Base-by-base conservation (phyloP, 2,888 invertebrate genomes). In the Gymnosoma rotundatum region DNA sequence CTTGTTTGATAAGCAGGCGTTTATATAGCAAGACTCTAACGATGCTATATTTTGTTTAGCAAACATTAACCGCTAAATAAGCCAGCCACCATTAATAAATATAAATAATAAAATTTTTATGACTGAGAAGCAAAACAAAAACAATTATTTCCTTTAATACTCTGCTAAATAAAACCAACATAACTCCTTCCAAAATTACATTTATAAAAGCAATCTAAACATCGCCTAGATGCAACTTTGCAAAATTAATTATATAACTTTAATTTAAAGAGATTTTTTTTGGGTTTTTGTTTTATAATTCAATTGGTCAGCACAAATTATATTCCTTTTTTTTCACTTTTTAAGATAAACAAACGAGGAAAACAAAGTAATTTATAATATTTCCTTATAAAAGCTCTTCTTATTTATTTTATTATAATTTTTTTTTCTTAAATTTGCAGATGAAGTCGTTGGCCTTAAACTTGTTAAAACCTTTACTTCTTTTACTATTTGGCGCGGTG, bases 401-500 rank as follows among this genome's bases (percentile, higher is more conserved):
- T 66, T 4, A 21, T 67, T 69, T 63, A 21, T 52, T 61, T 32
- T 54, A 20, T 14, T n/a, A n/a, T n/a, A 56, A 4, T 48, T 74
- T 74, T 60, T 67, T 63, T 83, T 76, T 73, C 8, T n/a, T 14
- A 18, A 75, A 58, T 48, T 88, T 88, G 20, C 88, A 90, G 90
- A 90, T 90, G 90, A 90, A 90, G 90, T 88, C 91, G 89, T 89
- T 91, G 89, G 89, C 91, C 91, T 92, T 92, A 90, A 91, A 91
- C 91, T 92, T 92, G 89, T 89, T 89, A 86, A 78, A 84, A 78
- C 89, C 89, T 87, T 88, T 90, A 86, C 88, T 90, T 86, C 86
- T 89, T 83, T 48, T 82, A 64, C 73, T 83, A 45, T 69, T 83
- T 45, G 64, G 78, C 54, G 42, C 66, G 45, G 58, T 69, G 52